phyloP scores from a whole-genome alignment of 37 sponge, comb jelly and placozoan genomes.

The Aphrocallistes beatrix region DNA sequence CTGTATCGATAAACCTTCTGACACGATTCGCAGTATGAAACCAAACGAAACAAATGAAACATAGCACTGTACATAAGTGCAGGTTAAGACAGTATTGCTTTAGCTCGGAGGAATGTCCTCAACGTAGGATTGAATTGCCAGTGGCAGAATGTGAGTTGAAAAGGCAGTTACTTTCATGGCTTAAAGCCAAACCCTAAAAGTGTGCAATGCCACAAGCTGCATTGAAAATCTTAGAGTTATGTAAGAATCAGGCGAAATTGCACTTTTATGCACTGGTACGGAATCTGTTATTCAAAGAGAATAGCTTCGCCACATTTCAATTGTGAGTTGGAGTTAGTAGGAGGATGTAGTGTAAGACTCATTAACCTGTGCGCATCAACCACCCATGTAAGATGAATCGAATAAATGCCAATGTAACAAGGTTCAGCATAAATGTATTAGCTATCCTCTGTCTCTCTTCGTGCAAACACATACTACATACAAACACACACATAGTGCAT shows the following conservation, averaged over 20 bases:
- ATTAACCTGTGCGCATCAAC: too few species aligned
- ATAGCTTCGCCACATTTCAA: slow-evolving; percentile 16
- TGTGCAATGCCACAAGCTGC: slow-evolving; percentile 5
- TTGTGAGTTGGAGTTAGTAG: not conserved
- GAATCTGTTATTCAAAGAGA: slow-evolving; percentile 19
- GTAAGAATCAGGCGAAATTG: slow-evolving; percentile 14
- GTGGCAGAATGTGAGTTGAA: not conserved
- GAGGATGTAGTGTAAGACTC: not conserved
- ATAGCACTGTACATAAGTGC: not conserved
- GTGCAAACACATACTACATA: too few species aligned
- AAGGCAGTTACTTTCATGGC: slow-evolving; percentile 16
- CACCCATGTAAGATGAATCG: slow-evolving; percentile 4
- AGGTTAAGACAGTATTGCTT: not conserved
- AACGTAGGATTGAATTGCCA: not conserved
- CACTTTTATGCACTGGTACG: slow-evolving; percentile 1
- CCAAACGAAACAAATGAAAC: not conserved
- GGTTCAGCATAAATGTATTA: too few species aligned
- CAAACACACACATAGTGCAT: too few species aligned
- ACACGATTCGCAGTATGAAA: not conserved
- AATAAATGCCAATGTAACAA: too few species aligned
- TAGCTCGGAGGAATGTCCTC: slow-evolving; percentile 9
- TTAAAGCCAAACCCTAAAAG: slow-evolving; percentile 1
- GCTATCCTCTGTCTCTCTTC: too few species aligned
- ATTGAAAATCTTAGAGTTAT: not conserved
- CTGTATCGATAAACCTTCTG: not conserved